These are phyloP conservation scores for Adelosebastes latens DNA, from an alignment of 2,797 vertebrate species.

Conservation along the genomic window DNA sequence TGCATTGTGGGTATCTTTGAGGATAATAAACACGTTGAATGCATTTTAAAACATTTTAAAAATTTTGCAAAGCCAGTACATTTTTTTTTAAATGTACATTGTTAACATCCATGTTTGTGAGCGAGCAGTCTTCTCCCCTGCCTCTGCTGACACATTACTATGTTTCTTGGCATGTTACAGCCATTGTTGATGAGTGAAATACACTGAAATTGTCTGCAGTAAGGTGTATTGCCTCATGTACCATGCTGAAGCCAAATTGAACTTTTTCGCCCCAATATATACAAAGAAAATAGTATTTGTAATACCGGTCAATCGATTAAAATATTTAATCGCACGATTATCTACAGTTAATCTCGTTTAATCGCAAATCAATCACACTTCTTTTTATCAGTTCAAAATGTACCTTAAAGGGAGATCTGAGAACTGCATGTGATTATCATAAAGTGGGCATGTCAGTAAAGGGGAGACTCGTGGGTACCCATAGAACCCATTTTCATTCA, in stretches of 20 bases:
- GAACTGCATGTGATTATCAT: too few relatives aligned
- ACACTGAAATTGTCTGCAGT: not conserved
- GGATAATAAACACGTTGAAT: not conserved
- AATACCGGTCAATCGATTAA: rapidly evolving
- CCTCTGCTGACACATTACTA: too few relatives aligned
- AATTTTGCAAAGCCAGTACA: not conserved
- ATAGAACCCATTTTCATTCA: too few relatives aligned
- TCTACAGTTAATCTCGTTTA: too few relatives aligned
- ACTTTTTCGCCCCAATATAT: not conserved
- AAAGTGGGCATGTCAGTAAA: too few relatives aligned
- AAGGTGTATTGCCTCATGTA: not conserved
- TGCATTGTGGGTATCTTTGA: not conserved
- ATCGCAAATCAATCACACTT: rapidly evolving
- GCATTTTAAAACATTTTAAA: too few relatives aligned
- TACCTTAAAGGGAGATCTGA: too few relatives aligned
- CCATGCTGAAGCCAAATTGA: not conserved
- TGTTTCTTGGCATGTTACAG: rapidly evolving
- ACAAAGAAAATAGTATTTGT: not conserved
- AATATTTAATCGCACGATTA: too few relatives aligned
- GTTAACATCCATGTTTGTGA: not conserved
- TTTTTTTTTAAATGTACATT: not conserved
- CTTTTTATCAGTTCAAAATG: too few relatives aligned
- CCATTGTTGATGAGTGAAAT: not conserved
- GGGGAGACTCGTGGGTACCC: too few relatives aligned
- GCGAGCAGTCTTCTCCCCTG: too few relatives aligned